Evolutionary conservation across 2,113 vertebrate species (phyloP).

Genomic region (Platysteira castanea): DNA sequence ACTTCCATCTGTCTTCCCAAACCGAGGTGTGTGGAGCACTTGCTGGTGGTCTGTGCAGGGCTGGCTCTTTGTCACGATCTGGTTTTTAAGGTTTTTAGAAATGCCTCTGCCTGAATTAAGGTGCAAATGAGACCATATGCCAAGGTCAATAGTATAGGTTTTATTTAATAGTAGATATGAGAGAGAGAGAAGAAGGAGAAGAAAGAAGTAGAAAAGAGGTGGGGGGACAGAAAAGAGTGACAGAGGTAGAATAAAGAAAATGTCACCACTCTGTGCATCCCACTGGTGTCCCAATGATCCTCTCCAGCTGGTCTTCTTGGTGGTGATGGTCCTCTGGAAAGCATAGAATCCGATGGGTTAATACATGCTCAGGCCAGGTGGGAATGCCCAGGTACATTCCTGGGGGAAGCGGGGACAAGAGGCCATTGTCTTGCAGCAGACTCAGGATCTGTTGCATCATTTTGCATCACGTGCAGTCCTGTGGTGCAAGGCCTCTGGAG

Average conservation of each 20-base stretch:
- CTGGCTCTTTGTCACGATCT: neutral
- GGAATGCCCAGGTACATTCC: neutral
- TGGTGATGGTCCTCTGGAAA: neutral
- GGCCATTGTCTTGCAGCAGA: neutral
- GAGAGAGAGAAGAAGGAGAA: neutral
- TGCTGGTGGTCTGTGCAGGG: constrained; percentile 40
- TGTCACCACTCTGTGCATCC: neutral
- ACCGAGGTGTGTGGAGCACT: neutral
- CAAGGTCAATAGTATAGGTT: neutral
- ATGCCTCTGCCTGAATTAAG: neutral
- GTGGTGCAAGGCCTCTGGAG: neutral
- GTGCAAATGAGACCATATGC: neutral
- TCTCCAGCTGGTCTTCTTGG: neutral
- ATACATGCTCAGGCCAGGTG: neutral
- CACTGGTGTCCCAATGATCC: rapidly evolving
- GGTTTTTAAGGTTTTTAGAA: neutral
- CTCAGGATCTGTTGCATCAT: neutral
- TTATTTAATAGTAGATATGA: neutral
- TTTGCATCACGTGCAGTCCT: neutral
- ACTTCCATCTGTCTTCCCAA: constrained; percentile 55
- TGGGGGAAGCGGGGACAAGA: too few relatives aligned
- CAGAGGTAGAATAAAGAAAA: neutral
- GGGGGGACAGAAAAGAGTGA: neutral
- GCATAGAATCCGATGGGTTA: neutral
- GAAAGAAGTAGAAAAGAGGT: neutral